Evolutionary conservation across 2,797 vertebrate genomes (phyloP), one percentile per base, ranked within the genome.

Genomic region (Adelosebastes latens): DNA sequence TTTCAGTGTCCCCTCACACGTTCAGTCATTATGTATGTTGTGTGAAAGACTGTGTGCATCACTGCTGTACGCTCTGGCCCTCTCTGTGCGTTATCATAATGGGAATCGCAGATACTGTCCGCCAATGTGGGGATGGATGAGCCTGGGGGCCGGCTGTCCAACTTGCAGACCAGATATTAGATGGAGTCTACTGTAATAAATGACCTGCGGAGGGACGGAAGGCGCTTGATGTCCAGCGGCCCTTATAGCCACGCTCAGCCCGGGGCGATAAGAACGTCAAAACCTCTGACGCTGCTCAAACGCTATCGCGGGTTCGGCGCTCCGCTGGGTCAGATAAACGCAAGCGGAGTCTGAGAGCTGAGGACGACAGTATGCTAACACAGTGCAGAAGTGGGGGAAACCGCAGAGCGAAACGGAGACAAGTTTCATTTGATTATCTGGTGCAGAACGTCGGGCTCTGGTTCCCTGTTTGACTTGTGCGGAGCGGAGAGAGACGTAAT

Each of bases 131-230:
- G 81, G 85, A 94, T 90, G 89, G 88, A 93, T 94, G 93, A 90
- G 52, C 71, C 70, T 52, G 49, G 1, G 67, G 59, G 10, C 65
- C 8, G 7, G 64, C 81, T 83, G 88, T 88, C 91, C 82, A 72
- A 72, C 87, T 86, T 34, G 9, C 78, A 85, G 87, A 75, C 82
- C 70, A 80, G 75, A 77, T 89, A 91, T 89, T 90, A 89, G 92
- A 91, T 92, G 77, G 68, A 84, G 83, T 71, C 82, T 77, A 79
- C 89, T 55, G 88, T 94, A 94, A 95, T 91, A 93, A 95, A 96
- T 84, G 91, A 90, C 88, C 89, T 52, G 60, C 72, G 36, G 42
- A 42, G 80, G 66, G 67, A 64, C 22, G 5, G 67, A 80, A 52
- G 61, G 59, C 63, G 53, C 61, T 72, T 53, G 82, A 87, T 72